Evolutionary conservation across 2,797 vertebrate species (phyloP).

Genomic region (Echiichthys vipera): DNA sequence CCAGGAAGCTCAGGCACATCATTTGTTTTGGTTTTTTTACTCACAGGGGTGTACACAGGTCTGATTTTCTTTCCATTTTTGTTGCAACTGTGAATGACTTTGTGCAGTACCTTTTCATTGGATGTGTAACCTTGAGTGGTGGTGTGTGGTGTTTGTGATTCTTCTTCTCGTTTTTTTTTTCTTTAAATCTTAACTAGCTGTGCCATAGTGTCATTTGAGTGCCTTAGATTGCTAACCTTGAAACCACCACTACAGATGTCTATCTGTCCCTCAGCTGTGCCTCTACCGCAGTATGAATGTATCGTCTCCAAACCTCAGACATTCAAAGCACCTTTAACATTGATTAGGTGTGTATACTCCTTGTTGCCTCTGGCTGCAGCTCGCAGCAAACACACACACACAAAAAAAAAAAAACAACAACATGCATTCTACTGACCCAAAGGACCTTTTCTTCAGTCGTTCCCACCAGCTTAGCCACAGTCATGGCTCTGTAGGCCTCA

Average conservation of each 20-base stretch:
- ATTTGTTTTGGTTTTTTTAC: constrained; percentile 42
- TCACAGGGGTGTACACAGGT: constrained; percentile 60
- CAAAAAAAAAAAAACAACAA: not conserved
- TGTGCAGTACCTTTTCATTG: constrained; percentile 72
- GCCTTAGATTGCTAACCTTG: constrained; percentile 85
- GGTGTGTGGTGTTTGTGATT: constrained; percentile 60
- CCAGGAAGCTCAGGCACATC: constrained; percentile 40
- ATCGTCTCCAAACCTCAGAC: constrained; percentile 83
- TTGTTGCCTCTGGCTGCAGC: constrained; percentile 74
- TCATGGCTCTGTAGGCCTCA: constrained; percentile 25
- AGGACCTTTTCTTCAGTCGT: constrained; percentile 63
- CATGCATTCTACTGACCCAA: constrained; percentile 80
- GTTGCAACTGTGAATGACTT: constrained; percentile 81
- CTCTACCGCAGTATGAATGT: constrained; percentile 86
- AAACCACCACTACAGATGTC: constrained; percentile 79
- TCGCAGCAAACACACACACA: constrained; percentile 51
- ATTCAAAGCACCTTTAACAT: constrained; percentile 78
- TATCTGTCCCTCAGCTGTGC: constrained; percentile 82
- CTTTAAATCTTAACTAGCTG: constrained; percentile 62
- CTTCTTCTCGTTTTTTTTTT: constrained; percentile 4
- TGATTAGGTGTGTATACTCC: constrained; percentile 52
- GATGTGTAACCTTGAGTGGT: constrained; percentile 66
- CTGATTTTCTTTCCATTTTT: constrained; percentile 54
- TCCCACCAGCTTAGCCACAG: constrained; percentile 56
- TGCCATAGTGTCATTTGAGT: constrained; percentile 88